Conservation (phyloP, 1,140 invertebrate genomes). For the Drosophila simulans region DNA sequence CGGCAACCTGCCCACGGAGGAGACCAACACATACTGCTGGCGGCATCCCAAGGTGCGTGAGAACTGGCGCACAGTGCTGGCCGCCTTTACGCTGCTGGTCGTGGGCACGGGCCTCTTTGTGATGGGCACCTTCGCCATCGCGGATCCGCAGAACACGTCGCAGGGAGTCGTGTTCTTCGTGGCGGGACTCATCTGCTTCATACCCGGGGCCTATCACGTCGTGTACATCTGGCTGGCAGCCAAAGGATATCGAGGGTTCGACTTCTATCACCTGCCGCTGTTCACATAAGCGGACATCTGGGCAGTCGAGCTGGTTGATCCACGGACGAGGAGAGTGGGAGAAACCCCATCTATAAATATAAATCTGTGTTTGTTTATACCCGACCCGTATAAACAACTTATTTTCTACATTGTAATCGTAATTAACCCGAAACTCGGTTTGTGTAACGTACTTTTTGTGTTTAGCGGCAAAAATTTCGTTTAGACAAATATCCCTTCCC, state of each 20-base stretch:
- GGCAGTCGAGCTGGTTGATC: slow-evolving; percentile 30
- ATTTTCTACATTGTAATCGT: slow-evolving; percentile 55
- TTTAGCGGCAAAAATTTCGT: slow-evolving; percentile 50
- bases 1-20: slow-evolving; percentile 87
- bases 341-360: slow-evolving; percentile 34
- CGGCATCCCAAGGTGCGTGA: slow-evolving; percentile 92
- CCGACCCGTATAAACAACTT: slow-evolving; percentile 56
- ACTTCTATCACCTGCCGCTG: slow-evolving; percentile 92
- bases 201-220: slow-evolving; percentile 92
- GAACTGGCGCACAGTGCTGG: slow-evolving; percentile 93
- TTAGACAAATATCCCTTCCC: slow-evolving; percentile 41
- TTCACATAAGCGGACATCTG: slow-evolving; percentile 87
- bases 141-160: slow-evolving; percentile 89
- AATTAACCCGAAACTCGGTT: slow-evolving; percentile 50
- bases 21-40: slow-evolving; percentile 89
- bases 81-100: slow-evolving; percentile 90
- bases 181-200: slow-evolving; percentile 92
- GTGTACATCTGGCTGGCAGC: slow-evolving; percentile 93
- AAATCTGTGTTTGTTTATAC: slow-evolving; percentile 52
- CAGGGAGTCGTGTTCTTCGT: slow-evolving; percentile 93
- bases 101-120: slow-evolving; percentile 91
- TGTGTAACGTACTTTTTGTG: slow-evolving; percentile 65
- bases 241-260: slow-evolving; percentile 91
- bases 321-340: slow-evolving; percentile 3
- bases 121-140: slow-evolving; percentile 90